Base-by-base conservation (phyloP, 2,113 vertebrate species). In the Lycaon pictus region DNA sequence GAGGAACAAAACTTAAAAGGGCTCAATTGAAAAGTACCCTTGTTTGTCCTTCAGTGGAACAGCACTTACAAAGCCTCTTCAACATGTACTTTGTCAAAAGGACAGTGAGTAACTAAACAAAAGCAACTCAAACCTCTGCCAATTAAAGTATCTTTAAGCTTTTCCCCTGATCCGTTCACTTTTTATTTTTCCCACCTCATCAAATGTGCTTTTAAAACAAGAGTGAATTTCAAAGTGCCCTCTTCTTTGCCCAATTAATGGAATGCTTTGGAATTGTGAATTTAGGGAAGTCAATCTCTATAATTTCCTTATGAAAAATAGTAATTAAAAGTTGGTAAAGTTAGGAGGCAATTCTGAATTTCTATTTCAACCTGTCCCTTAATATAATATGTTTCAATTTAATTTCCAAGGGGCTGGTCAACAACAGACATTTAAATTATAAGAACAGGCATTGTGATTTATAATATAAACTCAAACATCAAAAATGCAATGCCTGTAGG, bases 1-100 rank as follows among this genome's bases (percentile, higher is more conserved):
- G 85, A 0, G 53, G 95, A 97, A 97, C 96, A 88, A 95, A 98
- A 98, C 97, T 98, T 98, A 92, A 98, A 98, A 99, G 98, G 97
- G 86, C 97, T 98, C 96, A 82, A 1, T 88, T 98, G 98, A 96
- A 98, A 98, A 98, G 98, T 97, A 96, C 96, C 98, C 98, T 98
- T 98, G 98, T 91, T 98, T 98, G 98, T 98, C 98, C 98, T 98
- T 99, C 98, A 98, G 92, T 60, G 95, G 83, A 98, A 98, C 93
- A 96, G 95, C 95, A 96, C 98, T 95, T 97, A 98, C 97, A 99
- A 98, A 99, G 98, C 96, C 98, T 98, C 98, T 98, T 98, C 97
- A 97, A 86, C 93, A 16, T 0, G 7, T 86, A 96, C 95, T 98
- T 98, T 97, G 97, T 98, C 98, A 98, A 98, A 99, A 95, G 92